phyloP scores from a whole-genome alignment of 2,113 vertebrate genomes.

The Ovis canadensis region DNA sequence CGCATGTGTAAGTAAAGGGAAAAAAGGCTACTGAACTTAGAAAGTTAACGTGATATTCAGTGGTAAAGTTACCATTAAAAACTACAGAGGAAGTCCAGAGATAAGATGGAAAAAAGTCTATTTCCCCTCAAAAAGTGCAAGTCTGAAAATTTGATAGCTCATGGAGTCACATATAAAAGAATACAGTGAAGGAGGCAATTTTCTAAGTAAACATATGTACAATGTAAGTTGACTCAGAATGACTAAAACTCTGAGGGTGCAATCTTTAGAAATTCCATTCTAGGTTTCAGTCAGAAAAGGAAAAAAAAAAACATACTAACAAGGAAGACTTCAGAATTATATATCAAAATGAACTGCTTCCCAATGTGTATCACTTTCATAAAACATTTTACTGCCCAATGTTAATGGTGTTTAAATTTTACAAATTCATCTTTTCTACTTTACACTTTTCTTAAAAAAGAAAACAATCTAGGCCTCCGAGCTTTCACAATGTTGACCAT shows the following conservation, averaged over 20 bases:
- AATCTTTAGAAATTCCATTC: conserved; percentile 16
- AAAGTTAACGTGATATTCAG: not conserved
- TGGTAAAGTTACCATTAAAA: not conserved
- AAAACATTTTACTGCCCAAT: not conserved
- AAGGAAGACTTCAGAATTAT: not conserved
- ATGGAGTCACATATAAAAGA: not conserved
- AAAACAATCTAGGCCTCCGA: not conserved
- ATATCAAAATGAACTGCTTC: not conserved
- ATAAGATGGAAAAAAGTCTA: not conserved
- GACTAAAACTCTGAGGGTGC: not conserved
- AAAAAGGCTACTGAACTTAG: not conserved
- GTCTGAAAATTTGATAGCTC: not conserved
- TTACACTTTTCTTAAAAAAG: not conserved
- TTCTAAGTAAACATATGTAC: not conserved
- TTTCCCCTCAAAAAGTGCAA: not conserved
- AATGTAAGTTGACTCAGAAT: not conserved
- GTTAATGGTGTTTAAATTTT: not conserved
- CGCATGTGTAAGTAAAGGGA: not conserved
- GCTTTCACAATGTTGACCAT: not conserved
- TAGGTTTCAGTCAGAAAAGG: not conserved
- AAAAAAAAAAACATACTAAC: not conserved
- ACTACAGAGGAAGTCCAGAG: not conserved
- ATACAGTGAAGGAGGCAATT: not conserved
- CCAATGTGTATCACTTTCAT: not conserved
- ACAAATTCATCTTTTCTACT: not conserved